Conservation (phyloP, 1,140 invertebrate species). For the Sitodiplosis mosellana region DNA sequence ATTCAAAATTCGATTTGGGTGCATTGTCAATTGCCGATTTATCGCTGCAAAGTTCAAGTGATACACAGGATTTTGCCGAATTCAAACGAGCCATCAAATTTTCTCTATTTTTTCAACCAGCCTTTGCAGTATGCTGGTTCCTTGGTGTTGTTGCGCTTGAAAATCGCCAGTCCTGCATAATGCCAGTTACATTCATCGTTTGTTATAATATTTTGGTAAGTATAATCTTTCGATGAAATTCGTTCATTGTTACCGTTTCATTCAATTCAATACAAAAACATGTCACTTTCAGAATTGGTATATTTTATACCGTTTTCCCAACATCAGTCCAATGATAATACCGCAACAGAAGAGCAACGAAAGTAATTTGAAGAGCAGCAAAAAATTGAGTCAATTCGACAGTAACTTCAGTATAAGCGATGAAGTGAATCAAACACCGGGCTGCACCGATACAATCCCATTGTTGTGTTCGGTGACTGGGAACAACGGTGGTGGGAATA, state of each 20-base stretch:
- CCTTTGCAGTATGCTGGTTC: slow-evolving; percentile 46
- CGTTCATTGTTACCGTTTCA: background rate
- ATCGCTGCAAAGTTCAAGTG: slow-evolving; percentile 13
- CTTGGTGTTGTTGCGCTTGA: slow-evolving; percentile 50
- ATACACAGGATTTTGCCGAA: slow-evolving; percentile 3
- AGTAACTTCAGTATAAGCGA: background rate
- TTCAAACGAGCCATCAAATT: slow-evolving; percentile 12
- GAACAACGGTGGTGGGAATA: no score
- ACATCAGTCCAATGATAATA: slow-evolving; percentile 3
- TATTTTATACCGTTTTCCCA: slow-evolving; percentile 1
- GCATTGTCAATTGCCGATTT: slow-evolving; percentile 23
- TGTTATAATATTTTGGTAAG: slow-evolving; percentile 33
- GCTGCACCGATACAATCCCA: slow-evolving; percentile 4
- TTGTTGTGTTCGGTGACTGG: slow-evolving; percentile 1
- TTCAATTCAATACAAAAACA: background rate
- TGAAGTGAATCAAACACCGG: background rate
- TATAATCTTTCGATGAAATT: background rate
- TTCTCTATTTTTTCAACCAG: slow-evolving; percentile 35
- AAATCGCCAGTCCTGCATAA: slow-evolving; percentile 37
- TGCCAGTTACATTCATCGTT: slow-evolving; percentile 36
- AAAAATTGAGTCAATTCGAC: background rate
- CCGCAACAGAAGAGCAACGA: background rate
- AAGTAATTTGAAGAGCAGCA: background rate
- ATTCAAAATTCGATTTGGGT: slow-evolving; percentile 10
- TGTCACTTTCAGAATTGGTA: slow-evolving; percentile 4